Conservation (phyloP, 2,113 vertebrate genomes). For the Empidonax alnorum region DNA sequence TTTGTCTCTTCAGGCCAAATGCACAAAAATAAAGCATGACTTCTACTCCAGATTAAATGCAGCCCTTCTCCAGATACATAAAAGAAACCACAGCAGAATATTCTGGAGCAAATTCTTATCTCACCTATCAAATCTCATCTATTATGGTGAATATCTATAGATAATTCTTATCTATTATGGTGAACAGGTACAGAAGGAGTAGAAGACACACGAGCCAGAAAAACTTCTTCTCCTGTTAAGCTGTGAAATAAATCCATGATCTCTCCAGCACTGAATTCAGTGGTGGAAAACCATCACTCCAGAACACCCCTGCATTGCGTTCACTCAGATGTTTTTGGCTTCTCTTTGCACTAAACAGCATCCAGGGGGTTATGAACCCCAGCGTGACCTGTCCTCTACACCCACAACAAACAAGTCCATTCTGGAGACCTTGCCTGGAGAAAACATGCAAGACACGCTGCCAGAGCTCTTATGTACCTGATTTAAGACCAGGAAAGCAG, state of each 20-base stretch:
- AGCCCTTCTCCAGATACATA: neutral
- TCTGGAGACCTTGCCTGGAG: neutral
- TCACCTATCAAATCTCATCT: neutral
- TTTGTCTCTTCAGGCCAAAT: neutral
- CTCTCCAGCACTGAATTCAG: neutral
- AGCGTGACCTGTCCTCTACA: neutral
- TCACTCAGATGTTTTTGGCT: fast-evolving
- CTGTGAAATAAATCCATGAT: neutral
- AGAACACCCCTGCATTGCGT: neutral
- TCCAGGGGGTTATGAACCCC: neutral
- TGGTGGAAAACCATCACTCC: neutral
- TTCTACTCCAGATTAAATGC: neutral
- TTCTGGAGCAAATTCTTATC: neutral
- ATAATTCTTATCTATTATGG: neutral
- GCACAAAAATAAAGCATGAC: neutral
- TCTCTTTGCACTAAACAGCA: neutral
- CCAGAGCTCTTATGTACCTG: neutral
- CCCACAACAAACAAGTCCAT: neutral
- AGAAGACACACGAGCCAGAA: neutral
- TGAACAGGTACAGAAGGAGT: neutral
- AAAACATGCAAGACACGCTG: fast-evolving
- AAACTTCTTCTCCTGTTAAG: neutral
- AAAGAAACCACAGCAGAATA: neutral
- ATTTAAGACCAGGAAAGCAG: neutral
- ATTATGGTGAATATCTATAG: neutral